phyloP scores from a whole-genome alignment of 2,113 vertebrate genomes.

The Nothoprocta perdicaria region DNA sequence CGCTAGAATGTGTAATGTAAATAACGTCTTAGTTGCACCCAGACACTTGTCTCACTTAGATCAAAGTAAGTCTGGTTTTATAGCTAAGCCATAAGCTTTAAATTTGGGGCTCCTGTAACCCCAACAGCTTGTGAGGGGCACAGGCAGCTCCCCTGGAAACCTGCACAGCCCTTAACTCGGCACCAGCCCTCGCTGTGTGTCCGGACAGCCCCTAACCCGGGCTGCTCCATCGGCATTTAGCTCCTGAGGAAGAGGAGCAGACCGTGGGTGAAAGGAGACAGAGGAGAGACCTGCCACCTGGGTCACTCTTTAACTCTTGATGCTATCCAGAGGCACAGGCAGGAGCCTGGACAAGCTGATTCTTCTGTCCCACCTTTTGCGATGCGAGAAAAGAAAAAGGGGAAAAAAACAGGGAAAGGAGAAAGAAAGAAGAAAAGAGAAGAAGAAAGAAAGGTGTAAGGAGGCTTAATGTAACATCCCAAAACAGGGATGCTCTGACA shows the following conservation, averaged over 20 bases:
- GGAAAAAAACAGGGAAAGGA: too few relatives aligned
- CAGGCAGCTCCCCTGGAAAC: background rate
- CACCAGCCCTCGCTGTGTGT: rapidly evolving
- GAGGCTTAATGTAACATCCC: too few relatives aligned
- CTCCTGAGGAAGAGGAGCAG: background rate
- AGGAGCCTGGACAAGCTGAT: background rate
- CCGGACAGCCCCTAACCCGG: background rate
- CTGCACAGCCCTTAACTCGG: rapidly evolving
- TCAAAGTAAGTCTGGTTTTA: background rate
- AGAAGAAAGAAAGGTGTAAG: too few relatives aligned
- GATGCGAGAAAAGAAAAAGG: too few relatives aligned
- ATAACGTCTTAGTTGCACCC: background rate
- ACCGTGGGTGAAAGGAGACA: background rate
- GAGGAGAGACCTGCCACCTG: background rate
- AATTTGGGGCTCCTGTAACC: background rate
- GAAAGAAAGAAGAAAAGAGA: too few relatives aligned
- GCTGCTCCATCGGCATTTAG: background rate
- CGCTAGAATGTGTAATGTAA: rapidly evolving
- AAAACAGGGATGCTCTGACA: background rate
- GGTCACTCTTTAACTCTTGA: background rate
- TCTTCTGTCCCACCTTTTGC: background rate
- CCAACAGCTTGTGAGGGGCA: background rate
- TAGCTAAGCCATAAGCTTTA: background rate
- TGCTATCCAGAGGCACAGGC: background rate
- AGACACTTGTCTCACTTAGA: background rate